Conservation (phyloP, 2,888 invertebrate species). For the Pardosa pseudoannulata region DNA sequence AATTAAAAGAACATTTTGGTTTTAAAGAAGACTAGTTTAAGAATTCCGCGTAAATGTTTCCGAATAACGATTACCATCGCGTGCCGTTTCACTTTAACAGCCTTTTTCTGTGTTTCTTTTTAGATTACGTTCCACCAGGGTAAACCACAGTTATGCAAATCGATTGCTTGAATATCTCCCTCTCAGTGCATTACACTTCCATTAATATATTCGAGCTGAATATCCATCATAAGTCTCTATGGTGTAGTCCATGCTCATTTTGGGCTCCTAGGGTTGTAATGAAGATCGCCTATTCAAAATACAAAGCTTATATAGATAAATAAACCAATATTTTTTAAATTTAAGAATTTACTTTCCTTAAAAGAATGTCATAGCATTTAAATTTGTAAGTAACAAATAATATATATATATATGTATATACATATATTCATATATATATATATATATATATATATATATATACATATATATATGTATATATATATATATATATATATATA, state of each 20-base stretch:
- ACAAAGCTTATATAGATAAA: too few relatives aligned
- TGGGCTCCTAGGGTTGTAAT: background rate
- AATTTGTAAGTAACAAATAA: too few relatives aligned
- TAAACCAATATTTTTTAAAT: too few relatives aligned
- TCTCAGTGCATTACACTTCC: background rate
- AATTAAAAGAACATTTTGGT: background rate
- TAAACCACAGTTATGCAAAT: background rate
- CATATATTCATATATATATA: too few relatives aligned
- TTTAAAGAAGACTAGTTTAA: background rate
- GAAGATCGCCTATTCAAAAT: too few relatives aligned
- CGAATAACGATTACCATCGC: background rate
- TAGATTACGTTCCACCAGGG: background rate
- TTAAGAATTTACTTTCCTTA: too few relatives aligned
- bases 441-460: too few relatives aligned
- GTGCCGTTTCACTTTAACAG: background rate
- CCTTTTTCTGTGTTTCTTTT: background rate
- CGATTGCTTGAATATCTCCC: constrained; percentile 2
- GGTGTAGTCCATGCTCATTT: background rate
- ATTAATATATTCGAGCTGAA: background rate
- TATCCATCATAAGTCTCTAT: background rate
- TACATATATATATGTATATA: too few relatives aligned
- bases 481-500: too few relatives aligned
- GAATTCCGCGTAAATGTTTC: background rate
- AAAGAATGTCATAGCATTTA: too few relatives aligned
- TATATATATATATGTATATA: too few relatives aligned